Conservation (phyloP, 2,113 vertebrate genomes). For the Caranx melampygus region DNA sequence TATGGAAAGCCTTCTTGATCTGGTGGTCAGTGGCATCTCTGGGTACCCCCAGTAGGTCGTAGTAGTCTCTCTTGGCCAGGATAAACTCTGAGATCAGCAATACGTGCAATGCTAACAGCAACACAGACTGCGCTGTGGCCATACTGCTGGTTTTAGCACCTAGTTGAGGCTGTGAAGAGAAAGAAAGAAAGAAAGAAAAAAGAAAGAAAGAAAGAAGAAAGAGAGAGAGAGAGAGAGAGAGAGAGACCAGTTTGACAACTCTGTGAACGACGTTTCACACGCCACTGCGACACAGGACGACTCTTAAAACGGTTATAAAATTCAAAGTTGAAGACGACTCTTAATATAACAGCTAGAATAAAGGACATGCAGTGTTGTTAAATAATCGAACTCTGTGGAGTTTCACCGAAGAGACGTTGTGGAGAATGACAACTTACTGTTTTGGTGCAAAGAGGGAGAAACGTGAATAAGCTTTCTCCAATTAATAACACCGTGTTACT, state of each 20-base stretch:
- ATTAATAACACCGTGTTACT: background rate
- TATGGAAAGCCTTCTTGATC: constrained; percentile 98
- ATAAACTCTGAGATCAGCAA: constrained; percentile 96
- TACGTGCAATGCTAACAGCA: constrained; percentile 90
- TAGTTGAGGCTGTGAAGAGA: constrained; percentile 56
- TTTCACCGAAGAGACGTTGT: background rate
- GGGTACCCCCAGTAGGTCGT: constrained; percentile 94
- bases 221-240: background rate
- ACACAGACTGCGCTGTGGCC: constrained; percentile 89
- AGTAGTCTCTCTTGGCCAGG: constrained; percentile 93
- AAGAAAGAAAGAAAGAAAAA: background rate
- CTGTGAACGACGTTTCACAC: background rate
- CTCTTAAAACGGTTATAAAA: background rate
- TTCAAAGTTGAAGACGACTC: fast-evolving
- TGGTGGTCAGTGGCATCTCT: constrained; percentile 93
- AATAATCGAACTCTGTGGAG: background rate
- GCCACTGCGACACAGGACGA: background rate
- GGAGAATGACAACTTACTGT: constrained; percentile 19
- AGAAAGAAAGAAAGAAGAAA: background rate
- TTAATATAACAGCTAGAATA: background rate
- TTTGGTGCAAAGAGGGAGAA: background rate
- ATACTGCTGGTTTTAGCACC: constrained; percentile 79
- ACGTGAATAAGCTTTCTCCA: background rate
- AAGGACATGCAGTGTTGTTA: background rate
- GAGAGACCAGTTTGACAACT: constrained; percentile 25